phyloP scores from a whole-genome alignment of 2,113 vertebrate species.

The Raja brachyura region DNA sequence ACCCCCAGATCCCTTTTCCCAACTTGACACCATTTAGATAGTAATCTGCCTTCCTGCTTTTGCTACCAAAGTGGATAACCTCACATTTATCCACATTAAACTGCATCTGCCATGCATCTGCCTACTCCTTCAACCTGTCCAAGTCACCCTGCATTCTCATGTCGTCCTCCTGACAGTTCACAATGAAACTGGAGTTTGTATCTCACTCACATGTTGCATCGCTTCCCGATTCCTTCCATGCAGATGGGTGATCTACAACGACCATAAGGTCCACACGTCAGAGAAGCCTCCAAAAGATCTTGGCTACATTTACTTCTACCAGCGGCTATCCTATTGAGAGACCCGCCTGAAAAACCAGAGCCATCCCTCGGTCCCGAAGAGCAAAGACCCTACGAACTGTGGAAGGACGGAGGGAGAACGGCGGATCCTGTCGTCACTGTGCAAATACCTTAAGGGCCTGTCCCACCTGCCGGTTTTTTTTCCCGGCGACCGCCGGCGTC shows the following conservation, averaged over 20 bases:
- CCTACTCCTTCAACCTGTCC: too few relatives aligned
- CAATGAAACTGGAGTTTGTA: conserved; percentile 8
- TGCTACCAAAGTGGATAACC: too few relatives aligned
- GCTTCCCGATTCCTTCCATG: conserved; percentile 46
- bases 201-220: background rate
- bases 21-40: too few relatives aligned
- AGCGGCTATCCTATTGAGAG: conserved; percentile 69
- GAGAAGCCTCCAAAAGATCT: conserved; percentile 94
- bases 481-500: too few relatives aligned
- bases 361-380: conserved; percentile 56
- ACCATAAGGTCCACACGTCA: conserved; percentile 94
- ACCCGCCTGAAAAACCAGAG: conserved; percentile 53
- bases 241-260: conserved; percentile 98
- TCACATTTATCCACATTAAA: too few relatives aligned
- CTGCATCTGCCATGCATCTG: too few relatives aligned
- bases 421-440: conserved; percentile 42
- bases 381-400: conserved; percentile 48
- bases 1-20: too few relatives aligned
- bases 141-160: too few relatives aligned
- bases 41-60: too few relatives aligned
- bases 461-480: too few relatives aligned
- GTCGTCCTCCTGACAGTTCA: background rate
- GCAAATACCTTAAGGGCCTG: background rate
- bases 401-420: conserved; percentile 42
- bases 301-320: conserved; percentile 98